These are phyloP conservation scores for Blastobasis lacticolella DNA, from an alignment of 2,888 invertebrate genomes.

Conservation along the genomic window DNA sequence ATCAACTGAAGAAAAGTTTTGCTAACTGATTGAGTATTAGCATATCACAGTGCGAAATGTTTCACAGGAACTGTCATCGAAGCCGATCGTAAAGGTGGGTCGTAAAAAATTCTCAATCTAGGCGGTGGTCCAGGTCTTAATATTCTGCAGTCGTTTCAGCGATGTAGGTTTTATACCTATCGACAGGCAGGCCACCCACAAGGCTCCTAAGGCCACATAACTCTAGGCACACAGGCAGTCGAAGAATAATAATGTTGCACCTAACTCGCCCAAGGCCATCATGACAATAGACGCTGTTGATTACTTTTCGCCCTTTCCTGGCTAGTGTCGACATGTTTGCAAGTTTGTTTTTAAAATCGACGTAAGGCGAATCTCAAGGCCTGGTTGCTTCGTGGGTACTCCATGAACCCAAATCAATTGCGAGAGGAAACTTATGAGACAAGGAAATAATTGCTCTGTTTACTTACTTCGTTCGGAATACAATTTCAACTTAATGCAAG, in stretches of 20 bases:
- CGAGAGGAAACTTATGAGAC: too few species aligned
- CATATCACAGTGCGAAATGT: not conserved
- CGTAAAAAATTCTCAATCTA: not conserved
- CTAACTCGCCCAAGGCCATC: conserved; percentile 36
- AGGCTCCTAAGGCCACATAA: conserved; percentile 35
- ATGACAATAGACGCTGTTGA: conserved; percentile 46
- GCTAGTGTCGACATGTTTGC: conserved; percentile 8
- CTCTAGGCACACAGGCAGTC: conserved; percentile 34
- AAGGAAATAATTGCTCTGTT: too few species aligned
- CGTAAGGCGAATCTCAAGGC: too few species aligned
- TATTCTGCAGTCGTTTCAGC: conserved; percentile 23
- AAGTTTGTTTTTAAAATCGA: not conserved
- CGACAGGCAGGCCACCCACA: conserved; percentile 47
- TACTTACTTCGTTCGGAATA: too few species aligned
- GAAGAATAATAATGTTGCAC: conserved; percentile 53
- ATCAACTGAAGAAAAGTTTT: not conserved
- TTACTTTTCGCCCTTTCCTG: conserved; percentile 49
- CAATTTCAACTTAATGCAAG: too few species aligned
- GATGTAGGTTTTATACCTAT: conserved; percentile 30
- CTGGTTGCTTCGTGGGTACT: too few species aligned
- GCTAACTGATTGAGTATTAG: not conserved
- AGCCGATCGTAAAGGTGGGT: not conserved
- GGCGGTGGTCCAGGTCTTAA: too few species aligned
- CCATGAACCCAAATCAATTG: too few species aligned
- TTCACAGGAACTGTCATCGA: not conserved